Evolutionary conservation across 2,113 vertebrate species (phyloP).

Genomic region (Corythoichthys haematopterus): DNA sequence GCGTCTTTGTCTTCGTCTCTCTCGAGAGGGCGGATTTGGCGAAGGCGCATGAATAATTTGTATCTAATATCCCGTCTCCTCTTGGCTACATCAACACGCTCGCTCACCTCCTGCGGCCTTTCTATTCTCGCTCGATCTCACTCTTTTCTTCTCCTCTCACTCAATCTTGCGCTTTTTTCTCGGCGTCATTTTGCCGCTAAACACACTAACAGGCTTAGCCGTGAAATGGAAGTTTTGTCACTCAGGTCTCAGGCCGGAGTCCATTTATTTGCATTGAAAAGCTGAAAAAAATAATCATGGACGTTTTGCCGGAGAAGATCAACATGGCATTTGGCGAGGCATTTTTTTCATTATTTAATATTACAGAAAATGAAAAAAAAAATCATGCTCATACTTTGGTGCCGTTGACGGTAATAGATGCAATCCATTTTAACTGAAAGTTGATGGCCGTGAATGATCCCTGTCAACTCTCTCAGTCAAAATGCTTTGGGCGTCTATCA

Average conservation of each 20-base stretch:
- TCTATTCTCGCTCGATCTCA: constrained; percentile 32
- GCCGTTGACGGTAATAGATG: no score
- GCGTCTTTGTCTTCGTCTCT: constrained; percentile 42
- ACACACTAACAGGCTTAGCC: constrained; percentile 22
- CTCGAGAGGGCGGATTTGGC: constrained; percentile 31
- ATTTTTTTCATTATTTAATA: no score
- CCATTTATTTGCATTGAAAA: constrained; percentile 43
- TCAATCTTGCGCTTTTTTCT: constrained; percentile 1
- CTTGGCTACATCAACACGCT: constrained; percentile 55
- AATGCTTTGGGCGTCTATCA: no score
- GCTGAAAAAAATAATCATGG: not conserved
- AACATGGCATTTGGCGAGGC: not conserved
- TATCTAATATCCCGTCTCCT: constrained; percentile 57
- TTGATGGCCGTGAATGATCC: no score
- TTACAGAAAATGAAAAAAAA: no score
- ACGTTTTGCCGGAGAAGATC: not conserved
- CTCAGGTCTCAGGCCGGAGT: constrained; percentile 15
- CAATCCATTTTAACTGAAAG: no score
- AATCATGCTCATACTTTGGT: no score
- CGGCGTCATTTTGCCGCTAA: constrained; percentile 24
- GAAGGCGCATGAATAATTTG: constrained; percentile 64
- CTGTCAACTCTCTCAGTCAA: no score
- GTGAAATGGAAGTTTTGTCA: constrained; percentile 44
- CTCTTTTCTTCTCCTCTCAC: not conserved
- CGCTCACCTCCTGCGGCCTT: constrained; percentile 13